Base-by-base conservation (phyloP, 2,888 invertebrate species). In the Emmelina monodactyla region DNA sequence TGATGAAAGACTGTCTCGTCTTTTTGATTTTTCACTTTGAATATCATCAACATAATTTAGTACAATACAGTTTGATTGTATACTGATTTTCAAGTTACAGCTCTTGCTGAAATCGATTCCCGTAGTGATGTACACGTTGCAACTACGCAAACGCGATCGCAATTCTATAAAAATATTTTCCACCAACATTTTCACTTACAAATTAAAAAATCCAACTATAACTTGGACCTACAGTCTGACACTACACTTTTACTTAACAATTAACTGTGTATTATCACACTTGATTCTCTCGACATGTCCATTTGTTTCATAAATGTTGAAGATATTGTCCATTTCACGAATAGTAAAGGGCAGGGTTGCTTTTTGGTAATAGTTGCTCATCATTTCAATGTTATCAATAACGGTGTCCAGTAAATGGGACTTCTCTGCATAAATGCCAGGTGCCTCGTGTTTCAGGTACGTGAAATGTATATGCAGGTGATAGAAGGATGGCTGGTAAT, bases 401-500 rank as follows among this genome's bases (percentile, higher is more conserved):
- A 97, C 93, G 5, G 89, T 89, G 31, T 89, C 85, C 9, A 98
- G 81, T 37, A 97, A 72, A 63, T 97, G 96, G 1, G 95, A 89
- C 54, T 89, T 89, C 60, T 95, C 94, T 10, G 88, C 87, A 69
- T 86, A 85, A 51, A 91, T 91, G 16, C 96, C 91, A 31, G 92
- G 89, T 0, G 90, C 88, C 49, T 92, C 91, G 71, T 88, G 88
- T 31, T 84, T 83, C 2, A 97, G 62, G 37, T 87, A 86, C 9
- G 92, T 92, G 55, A 97, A 93, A 66, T 99, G 98, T 0, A 98
- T 84, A 62, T 99, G 98, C 1, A 99, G 80, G 61, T 98, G 97
- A 69, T 96, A 97, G 75, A 95, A 99, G 0, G 96, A 93, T 0
- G 98, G 98, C 55, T 95, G 97, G 69, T 98, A 98, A 64, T 98